Base-by-base conservation (phyloP, 2,888 invertebrate genomes). In the Andrena bicolor region DNA sequence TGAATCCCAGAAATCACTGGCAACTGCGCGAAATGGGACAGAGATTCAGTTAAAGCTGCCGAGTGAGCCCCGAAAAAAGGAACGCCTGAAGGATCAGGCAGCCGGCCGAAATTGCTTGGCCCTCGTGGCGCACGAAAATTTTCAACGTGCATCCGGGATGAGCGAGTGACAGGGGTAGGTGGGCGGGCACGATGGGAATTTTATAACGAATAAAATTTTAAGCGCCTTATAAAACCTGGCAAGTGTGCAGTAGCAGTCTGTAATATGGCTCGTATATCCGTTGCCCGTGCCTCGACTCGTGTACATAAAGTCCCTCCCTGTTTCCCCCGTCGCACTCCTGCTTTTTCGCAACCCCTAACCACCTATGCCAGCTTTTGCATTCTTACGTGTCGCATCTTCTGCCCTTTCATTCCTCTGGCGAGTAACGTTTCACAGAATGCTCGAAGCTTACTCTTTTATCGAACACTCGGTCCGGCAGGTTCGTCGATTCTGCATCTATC, bases 131-230 rank as follows among this genome's bases (percentile, higher is more conserved):
- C 60, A 28, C 76, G 35, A 87, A 41, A 87, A 86, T 84, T 86
- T 87, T 63, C 64, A 32, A 32, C 51, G 51, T 65, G 75, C 70
- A 71, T 70, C 76, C 56, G 20, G 77, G 61, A 63, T 26, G 73
- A 64, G 53, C 64, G 69, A 66, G 56, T 23, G 75, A 53, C 48
- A 73, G 61, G 70, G 65, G 41, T 53, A 48, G 70, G 64, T 66
- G 80, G 79, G 80, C 56, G 80, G 26, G 32, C 20, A 61, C 87
- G 84, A 89, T 88, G 87, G 83, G 83, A 89, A 88, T 90, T 92
- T 92, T 90, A 91, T 90, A 92, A 90, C 86, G 88, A 91, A 92
- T 92, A 92, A 92, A 92, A 90, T 90, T 90, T 91, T 91, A 91
- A 92, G 89, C 90, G 89, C 86, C 91, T 89, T 92, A 90, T 92